Evolutionary conservation across 1,140 invertebrate species (phyloP).

Genomic region (Drosophila lacteicornis): DNA sequence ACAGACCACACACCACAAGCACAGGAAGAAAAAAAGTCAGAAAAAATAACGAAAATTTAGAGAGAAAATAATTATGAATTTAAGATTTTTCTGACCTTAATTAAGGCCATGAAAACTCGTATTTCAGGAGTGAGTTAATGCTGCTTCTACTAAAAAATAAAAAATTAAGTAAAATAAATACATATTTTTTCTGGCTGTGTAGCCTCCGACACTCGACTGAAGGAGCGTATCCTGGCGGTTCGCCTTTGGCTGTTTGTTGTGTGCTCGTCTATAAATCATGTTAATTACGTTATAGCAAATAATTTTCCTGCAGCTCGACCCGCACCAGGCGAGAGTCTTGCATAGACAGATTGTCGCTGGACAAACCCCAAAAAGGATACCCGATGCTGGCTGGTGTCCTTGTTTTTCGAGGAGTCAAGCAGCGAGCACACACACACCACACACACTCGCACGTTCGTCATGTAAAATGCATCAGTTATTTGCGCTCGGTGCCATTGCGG

Average conservation of each 20-base stretch:
- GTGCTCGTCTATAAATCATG: conserved; percentile 83
- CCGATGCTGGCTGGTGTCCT: conserved; percentile 5
- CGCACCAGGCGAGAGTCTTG: conserved; percentile 29
- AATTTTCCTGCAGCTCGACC: conserved; percentile 71
- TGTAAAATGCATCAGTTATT: conserved; percentile 76
- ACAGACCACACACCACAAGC: background rate
- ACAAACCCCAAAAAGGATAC: conserved; percentile 14
- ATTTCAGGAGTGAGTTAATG: no score
- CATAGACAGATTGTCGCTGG: conserved; percentile 47
- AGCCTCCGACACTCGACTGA: conserved; percentile 7
- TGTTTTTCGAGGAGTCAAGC: conserved; percentile 14
- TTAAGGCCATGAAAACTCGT: no score
- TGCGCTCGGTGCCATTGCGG: conserved; percentile 56
- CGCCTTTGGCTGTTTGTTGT: conserved; percentile 73
- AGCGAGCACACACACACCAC: background rate
- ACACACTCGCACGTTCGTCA: conserved; percentile 20
- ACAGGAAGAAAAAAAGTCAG: background rate
- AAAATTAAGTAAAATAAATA: no score
- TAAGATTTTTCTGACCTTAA: no score
- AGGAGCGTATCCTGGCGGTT: conserved; percentile 27
- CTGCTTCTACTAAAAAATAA: no score
- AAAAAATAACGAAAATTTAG: no score
- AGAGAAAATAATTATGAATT: no score
- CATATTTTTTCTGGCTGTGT: background rate
- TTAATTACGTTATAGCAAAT: conserved; percentile 83